Evolutionary conservation across 2,888 invertebrate species (phyloP).

Genomic region (Eristalis intricaria): DNA sequence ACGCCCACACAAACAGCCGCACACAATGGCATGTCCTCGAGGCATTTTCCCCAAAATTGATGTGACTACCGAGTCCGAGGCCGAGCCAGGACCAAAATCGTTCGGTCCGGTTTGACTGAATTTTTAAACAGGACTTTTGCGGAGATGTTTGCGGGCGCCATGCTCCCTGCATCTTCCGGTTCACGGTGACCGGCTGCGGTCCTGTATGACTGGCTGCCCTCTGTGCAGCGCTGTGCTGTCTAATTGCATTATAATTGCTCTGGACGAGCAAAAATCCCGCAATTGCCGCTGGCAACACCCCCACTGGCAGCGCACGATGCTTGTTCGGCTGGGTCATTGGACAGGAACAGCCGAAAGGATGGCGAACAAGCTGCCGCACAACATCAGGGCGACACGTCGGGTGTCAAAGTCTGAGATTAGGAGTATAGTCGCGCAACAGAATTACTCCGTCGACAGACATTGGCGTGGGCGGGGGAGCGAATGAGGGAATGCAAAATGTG

Average conservation of each 20-base stretch:
- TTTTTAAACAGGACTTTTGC: constrained; percentile 67
- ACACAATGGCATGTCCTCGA: constrained; percentile 70
- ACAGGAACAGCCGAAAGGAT: not conserved
- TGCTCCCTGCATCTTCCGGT: constrained; percentile 64
- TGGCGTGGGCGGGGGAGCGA: not conserved
- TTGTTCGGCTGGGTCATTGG: constrained; percentile 43
- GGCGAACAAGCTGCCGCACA: not conserved
- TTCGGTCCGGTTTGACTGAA: constrained; percentile 23
- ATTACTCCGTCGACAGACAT: not conserved
- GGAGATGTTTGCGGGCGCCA: constrained; percentile 67
- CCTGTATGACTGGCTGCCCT: not conserved
- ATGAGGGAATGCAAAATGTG: constrained; percentile 53
- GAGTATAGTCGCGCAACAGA: constrained; percentile 24
- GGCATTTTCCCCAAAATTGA: constrained; percentile 68
- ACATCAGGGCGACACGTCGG: constrained; percentile 34
- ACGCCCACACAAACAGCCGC: not conserved
- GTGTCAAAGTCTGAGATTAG: constrained; percentile 69
- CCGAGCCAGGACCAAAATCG: not conserved
- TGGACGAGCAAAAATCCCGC: constrained; percentile 63
- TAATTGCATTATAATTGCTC: constrained; percentile 72
- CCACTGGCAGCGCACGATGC: too few species aligned
- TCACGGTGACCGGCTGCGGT: constrained; percentile 20
- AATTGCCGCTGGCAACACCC: constrained; percentile 33
- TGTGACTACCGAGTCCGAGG: constrained; percentile 40
- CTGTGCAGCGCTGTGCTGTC: constrained; percentile 52